Evolutionary conservation across 1,140 invertebrate genomes (phyloP).

Genomic region (Temnothorax nylanderi): DNA sequence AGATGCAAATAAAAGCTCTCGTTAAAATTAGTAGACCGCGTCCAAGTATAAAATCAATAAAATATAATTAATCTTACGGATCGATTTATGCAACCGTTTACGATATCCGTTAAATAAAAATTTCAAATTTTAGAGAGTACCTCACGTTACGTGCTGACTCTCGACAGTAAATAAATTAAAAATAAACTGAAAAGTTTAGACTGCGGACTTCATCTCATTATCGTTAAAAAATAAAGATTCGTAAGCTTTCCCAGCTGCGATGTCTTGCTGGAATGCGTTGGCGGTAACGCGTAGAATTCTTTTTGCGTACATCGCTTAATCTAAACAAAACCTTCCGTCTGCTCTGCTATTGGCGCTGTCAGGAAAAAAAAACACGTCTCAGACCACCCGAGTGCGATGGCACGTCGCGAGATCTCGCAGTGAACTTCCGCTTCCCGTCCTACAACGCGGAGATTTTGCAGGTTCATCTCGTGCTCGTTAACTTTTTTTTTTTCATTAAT

Average conservation of each 20-base stretch:
- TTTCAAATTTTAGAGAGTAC: background rate
- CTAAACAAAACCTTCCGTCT: constrained; percentile 12
- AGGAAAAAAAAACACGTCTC: background rate
- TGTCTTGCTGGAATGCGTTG: background rate
- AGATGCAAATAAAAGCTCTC: background rate
- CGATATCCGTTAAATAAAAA: background rate
- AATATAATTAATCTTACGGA: background rate
- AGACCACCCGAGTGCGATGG: background rate
- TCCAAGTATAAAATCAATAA: background rate
- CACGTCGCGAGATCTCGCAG: background rate
- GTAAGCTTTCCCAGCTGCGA: background rate
- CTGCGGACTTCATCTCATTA: background rate
- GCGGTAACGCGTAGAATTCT: background rate
- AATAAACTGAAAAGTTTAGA: background rate
- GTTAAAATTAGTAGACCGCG: background rate
- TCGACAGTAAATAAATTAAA: background rate
- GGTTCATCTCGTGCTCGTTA: background rate
- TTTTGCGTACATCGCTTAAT: constrained; percentile 11
- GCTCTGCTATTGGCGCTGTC: background rate
- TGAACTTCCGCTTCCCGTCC: background rate
- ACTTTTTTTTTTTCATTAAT: constrained; percentile 1
- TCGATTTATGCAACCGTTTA: background rate
- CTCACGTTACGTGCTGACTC: background rate
- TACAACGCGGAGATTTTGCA: background rate
- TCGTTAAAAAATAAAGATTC: background rate